A percentile compares a stretch with the other conserved stretches of the same genome.
Evolutionary conservation across 92 coral and sea anemone genomes (phyloP).

Genomic region (Galaxea fascicularis): DNA sequence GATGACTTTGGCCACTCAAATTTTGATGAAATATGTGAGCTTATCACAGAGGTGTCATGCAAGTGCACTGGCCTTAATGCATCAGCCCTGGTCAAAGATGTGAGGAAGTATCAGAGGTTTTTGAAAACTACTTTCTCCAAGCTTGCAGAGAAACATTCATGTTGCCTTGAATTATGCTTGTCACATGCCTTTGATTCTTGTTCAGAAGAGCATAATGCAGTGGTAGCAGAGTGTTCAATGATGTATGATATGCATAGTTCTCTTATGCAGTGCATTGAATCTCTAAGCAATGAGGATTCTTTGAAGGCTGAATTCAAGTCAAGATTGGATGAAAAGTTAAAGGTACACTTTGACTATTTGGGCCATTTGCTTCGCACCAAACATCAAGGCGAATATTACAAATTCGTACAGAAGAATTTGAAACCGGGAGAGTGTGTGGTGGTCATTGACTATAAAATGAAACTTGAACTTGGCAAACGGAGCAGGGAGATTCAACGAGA

Average conservation of each 20-base stretch:
- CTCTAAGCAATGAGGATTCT: no score
- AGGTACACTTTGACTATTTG: conserved; percentile 2
- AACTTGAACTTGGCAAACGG: conserved; percentile 32
- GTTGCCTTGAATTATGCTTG: conserved; percentile 46
- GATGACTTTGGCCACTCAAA: conserved; percentile 53
- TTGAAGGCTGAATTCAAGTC: no score
- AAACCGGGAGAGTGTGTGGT: conserved; percentile 34
- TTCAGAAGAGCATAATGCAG: conserved; percentile 27
- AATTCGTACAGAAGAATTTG: conserved; percentile 30
- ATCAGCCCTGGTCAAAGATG: not conserved
- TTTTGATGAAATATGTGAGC: conserved; percentile 35
- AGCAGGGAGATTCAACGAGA: conserved; percentile 30
- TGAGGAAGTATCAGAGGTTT: conserved; percentile 21
- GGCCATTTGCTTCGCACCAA: conserved; percentile 19
- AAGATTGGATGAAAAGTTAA: not conserved
- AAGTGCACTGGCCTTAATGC: no score
- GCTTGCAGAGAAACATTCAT: conserved; percentile 30
- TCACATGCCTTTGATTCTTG: conserved; percentile 52
- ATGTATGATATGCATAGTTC: not conserved
- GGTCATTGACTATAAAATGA: conserved; percentile 48
- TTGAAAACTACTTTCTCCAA: conserved; percentile 46
- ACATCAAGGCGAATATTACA: no score
- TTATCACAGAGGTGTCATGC: conserved; percentile 16
- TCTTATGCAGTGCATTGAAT: not conserved
- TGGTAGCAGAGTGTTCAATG: not conserved